Evolutionary conservation across 2,797 vertebrate genomes (phyloP), one percentile per base, ranked within the genome.

Genomic region (Amazonetta brasiliensis): DNA sequence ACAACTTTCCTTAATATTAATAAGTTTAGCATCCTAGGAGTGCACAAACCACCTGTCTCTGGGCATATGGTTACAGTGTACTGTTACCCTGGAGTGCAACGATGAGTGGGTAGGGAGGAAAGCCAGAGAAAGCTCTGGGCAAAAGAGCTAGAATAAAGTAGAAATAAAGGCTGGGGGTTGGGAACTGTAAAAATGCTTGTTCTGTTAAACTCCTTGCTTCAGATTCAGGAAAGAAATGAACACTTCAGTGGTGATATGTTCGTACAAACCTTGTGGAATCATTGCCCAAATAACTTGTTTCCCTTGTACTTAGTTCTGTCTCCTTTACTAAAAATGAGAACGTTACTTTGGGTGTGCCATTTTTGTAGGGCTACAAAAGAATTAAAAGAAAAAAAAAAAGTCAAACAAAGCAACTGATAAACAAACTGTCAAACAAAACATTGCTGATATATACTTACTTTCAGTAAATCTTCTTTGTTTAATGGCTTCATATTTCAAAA

Each of bases 101-200:
- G 14, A 33, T 30, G 33, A 59, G 16, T 0, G 1, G 11, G 19
- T 62, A 26, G 17, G 19, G 15, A 82, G 13, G 39, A 22, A 23
- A 84, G 60, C 6, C 15, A 86, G 46, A 46, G 21, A 75, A 87
- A 86, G 11, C 10, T 89, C 71, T 71, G 11, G 5, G 54, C 21
- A 76, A 28, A 75, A 86, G 48, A 52, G 17, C 11, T 87, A 50
- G 6, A 54, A 13, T 59, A 54, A 68, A 28, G 10, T 8, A 37
- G 69, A 79, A 91, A 41, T 35, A 26, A 39, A 31, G 5, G 12
- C 1, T 2, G 2, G 1, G 3, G 7, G 0, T 30, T 15, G 58
- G 0, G 0, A 18, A 28, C 11, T 21, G 2, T 2, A 9, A 50
- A 58, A 78, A 54, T 4, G 4, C 7, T n/a, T 66, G 2, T 43